These are phyloP conservation scores for Hoplodrina blanda DNA, from an alignment of 2,888 invertebrate species.

Conservation along the genomic window DNA sequence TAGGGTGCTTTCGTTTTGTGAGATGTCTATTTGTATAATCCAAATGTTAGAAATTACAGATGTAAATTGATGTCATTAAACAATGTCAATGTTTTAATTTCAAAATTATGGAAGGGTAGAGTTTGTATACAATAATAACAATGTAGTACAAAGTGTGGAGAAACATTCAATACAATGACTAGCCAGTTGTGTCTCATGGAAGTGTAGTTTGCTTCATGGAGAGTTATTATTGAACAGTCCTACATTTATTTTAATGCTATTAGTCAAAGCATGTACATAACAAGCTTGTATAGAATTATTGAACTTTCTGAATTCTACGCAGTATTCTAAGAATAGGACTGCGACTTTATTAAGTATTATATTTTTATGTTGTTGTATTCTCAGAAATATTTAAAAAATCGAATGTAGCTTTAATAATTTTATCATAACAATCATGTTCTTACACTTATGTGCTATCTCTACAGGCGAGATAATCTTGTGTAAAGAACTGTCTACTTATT, in stretches of 20 bases:
- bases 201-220: constrained; percentile 9
- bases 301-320: constrained; percentile 26
- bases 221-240: constrained; percentile 11
- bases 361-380: constrained; percentile 28
- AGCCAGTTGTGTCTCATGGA: constrained; percentile 1
- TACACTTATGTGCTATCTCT: not conserved
- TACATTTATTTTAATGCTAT: constrained; percentile 21
- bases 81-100: constrained; percentile 15
- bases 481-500: too few relatives aligned
- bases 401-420: constrained; percentile 22
- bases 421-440: constrained; percentile 32
- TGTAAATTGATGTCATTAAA: constrained; percentile 24
- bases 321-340: constrained; percentile 12
- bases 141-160: constrained; percentile 6
- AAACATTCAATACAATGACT: constrained; percentile 4
- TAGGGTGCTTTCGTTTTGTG: constrained; percentile 36
- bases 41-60: constrained; percentile 14
- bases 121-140: constrained; percentile 32
- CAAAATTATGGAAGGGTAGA: constrained; percentile 22
- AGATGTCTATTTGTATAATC: constrained; percentile 26
- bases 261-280: constrained; percentile 13
- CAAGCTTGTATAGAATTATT: constrained; percentile 2
- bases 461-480: not conserved
- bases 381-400: constrained; percentile 23
- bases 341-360: not conserved